These are phyloP conservation scores for Mycalesis mineus DNA, from an alignment of 2,888 invertebrate species.

Conservation along the genomic window DNA sequence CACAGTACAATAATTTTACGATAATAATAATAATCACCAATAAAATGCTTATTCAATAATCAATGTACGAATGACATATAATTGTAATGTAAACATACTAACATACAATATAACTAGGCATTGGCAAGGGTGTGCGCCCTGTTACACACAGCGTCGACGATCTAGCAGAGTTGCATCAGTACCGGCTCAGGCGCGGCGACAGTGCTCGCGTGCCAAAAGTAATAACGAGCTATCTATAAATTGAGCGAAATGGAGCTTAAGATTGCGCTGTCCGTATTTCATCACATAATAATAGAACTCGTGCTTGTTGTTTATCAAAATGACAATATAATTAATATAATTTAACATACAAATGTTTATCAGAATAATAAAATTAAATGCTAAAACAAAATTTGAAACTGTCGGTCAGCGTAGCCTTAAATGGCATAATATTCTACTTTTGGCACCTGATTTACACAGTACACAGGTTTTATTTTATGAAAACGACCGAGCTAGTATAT, in stretches of 20 bases:
- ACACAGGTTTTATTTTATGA: neutral
- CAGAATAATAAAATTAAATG: too few species aligned
- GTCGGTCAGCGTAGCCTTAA: neutral
- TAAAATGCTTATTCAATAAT: neutral
- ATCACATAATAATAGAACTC: too few species aligned
- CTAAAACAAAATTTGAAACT: too few species aligned
- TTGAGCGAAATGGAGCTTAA: neutral
- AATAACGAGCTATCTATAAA: neutral
- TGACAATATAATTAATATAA: too few species aligned
- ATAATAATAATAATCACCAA: neutral
- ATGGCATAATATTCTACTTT: neutral
- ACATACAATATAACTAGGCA: constrained; percentile 57
- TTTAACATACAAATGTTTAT: too few species aligned
- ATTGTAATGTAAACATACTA: constrained; percentile 2
- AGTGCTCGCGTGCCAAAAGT: too few species aligned
- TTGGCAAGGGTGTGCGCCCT: constrained; percentile 53
- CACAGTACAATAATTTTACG: neutral
- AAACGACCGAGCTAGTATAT: too few species aligned
- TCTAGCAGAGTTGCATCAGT: too few species aligned
- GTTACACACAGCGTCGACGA: too few species aligned
- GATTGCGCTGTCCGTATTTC: neutral
- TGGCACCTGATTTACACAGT: neutral
- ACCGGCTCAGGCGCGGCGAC: neutral
- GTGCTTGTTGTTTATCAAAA: too few species aligned
- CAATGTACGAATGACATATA: constrained; percentile 2